phyloP scores from a whole-genome alignment of 2,797 vertebrate genomes.

The Bradypodion ventrale region DNA sequence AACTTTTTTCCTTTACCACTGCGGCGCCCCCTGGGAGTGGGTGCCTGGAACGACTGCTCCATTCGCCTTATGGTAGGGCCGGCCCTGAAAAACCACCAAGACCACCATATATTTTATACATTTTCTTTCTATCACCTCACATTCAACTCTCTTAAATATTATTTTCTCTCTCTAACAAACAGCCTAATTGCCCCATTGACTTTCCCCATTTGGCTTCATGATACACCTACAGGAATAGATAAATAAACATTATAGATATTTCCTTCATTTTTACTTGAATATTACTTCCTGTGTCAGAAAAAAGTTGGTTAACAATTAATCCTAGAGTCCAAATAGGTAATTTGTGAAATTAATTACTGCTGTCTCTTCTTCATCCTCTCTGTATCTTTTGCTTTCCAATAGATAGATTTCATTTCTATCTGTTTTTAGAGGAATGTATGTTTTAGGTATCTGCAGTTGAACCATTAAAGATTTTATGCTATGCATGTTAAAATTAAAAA shows the following conservation, averaged over 20 bases:
- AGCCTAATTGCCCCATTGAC: not conserved
- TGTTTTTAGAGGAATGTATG: slow-evolving; percentile 68
- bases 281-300: not conserved
- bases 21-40: no score
- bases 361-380: not conserved
- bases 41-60: no score
- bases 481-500: slow-evolving; percentile 82
- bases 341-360: not conserved
- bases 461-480: slow-evolving; percentile 81
- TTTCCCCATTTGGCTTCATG: not conserved
- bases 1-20: no score
- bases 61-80: no score
- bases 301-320: not conserved
- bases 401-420: slow-evolving; percentile 72
- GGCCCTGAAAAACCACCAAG: no score
- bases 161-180: not conserved
- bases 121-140: no score
- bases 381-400: not conserved
- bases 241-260: not conserved
- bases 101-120: no score
- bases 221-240: not conserved
- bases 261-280: not conserved
- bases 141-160: not conserved
- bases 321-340: not conserved
- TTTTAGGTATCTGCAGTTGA: slow-evolving; percentile 74